These are phyloP conservation scores for Dromaius novaehollandiae DNA, from an alignment of 2,113 vertebrate species.

Conservation along the genomic window DNA sequence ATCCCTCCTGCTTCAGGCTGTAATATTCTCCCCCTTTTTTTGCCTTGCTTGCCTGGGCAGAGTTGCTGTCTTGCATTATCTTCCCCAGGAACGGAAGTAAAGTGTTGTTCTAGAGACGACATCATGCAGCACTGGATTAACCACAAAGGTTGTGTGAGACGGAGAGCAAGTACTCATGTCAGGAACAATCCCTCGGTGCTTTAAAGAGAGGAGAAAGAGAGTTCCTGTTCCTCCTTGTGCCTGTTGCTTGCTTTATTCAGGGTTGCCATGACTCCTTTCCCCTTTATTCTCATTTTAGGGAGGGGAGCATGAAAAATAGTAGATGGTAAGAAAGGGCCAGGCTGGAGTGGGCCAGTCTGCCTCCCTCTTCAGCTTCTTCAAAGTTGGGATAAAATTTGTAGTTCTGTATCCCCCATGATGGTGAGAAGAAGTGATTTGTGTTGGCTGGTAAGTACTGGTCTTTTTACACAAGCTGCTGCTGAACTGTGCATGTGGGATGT, in stretches of 20 bases:
- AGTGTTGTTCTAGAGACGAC: neutral
- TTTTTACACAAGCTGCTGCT: constrained; percentile 71
- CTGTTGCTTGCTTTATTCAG: constrained; percentile 23
- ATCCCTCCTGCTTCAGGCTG: neutral
- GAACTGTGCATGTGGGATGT: neutral
- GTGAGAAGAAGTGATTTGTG: constrained; percentile 74
- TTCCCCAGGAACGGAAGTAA: neutral
- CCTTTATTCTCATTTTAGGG: constrained; percentile 27
- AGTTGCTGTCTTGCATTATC: neutral
- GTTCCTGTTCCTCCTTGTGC: constrained; percentile 59
- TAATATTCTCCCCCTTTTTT: neutral
- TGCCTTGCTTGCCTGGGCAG: neutral
- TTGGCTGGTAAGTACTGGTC: constrained; percentile 74
- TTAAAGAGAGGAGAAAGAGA: constrained; percentile 62
- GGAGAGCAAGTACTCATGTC: constrained; percentile 64
- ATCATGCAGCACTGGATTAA: constrained; percentile 64
- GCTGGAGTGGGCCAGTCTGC: constrained; percentile 37
- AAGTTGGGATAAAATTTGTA: constrained; percentile 79
- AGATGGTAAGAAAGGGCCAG: constrained; percentile 65
- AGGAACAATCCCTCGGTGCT: constrained; percentile 54
- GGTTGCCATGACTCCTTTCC: constrained; percentile 50
- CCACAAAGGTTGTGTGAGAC: constrained; percentile 79
- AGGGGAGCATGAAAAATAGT: constrained; percentile 61
- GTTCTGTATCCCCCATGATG: constrained; percentile 67
- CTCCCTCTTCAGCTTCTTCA: neutral